A percentile compares a stretch with the other conserved stretches of the same genome.
phyloP scores from a whole-genome alignment of 1,140 invertebrate species.

The Penaeus chinensis region DNA sequence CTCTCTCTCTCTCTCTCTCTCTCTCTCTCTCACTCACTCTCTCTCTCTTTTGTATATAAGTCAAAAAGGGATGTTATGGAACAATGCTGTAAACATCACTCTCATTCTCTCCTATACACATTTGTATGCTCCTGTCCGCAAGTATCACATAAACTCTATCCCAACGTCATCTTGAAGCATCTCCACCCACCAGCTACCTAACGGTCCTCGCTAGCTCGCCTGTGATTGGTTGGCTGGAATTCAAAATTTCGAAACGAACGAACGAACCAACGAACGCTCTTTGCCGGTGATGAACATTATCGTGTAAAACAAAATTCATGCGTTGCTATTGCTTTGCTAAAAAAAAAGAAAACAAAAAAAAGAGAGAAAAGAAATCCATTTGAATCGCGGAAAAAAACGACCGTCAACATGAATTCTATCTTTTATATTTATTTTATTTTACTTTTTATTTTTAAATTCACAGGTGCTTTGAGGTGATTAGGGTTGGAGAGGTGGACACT shows the following conservation, averaged over 20 bases:
- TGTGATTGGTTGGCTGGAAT: no score
- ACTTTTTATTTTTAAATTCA: neutral
- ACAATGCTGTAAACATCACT: conserved; percentile 42
- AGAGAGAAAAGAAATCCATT: neutral
- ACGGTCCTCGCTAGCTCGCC: no score
- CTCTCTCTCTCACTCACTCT: no score
- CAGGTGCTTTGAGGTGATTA: neutral
- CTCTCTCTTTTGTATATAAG: no score
- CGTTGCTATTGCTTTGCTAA: neutral
- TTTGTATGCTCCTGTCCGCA: conserved; percentile 39
- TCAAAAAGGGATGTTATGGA: conserved; percentile 21
- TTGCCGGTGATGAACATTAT: no score
- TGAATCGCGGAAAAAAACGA: neutral
- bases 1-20: no score
- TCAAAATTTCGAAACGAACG: no score
- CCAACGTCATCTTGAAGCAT: conserved; percentile 13
- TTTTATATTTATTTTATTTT: neutral
- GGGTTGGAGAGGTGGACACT: neutral
- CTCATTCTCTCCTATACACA: conserved; percentile 38
- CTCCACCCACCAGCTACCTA: neutral
- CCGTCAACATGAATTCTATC: neutral
- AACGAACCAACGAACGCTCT: no score
- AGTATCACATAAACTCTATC: conserved; percentile 46
- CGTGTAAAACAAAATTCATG: neutral
- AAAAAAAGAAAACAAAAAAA: neutral